A percentile compares a stretch with the other conserved stretches of the same genome.
Conservation (phyloP, 1,140 invertebrate species). For the Drosophila sp. region DNA sequence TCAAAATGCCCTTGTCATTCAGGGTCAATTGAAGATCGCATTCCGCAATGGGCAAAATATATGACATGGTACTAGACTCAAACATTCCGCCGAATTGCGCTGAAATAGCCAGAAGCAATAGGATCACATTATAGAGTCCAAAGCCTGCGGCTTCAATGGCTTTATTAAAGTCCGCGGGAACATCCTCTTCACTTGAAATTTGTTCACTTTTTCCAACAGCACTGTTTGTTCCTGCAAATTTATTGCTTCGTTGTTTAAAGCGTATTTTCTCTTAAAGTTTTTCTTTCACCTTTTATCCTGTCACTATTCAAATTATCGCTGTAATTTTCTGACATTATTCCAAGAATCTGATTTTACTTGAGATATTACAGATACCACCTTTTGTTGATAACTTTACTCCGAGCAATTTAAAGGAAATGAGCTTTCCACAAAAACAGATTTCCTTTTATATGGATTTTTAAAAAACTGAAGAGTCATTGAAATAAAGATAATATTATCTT, state of each 20-base stretch:
- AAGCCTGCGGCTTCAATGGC: constrained; percentile 86
- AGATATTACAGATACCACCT: neutral
- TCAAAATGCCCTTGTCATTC: constrained; percentile 88
- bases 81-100: constrained; percentile 87
- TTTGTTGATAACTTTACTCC: neutral
- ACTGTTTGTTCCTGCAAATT: neutral
- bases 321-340: neutral
- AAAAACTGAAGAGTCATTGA: neutral
- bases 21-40: constrained; percentile 88
- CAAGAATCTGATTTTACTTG: neutral
- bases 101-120: constrained; percentile 86
- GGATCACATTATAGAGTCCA: constrained; percentile 87
- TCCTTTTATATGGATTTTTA: neutral
- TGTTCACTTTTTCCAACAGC: neutral
- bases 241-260: neutral
- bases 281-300: neutral
- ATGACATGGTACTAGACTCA: constrained; percentile 87
- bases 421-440: neutral
- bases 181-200: neutral
- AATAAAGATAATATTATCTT: constrained; percentile 1
- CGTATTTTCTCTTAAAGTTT: neutral
- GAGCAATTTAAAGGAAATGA: neutral
- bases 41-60: constrained; percentile 88
- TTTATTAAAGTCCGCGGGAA: constrained; percentile 85
- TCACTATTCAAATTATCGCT: neutral